phyloP scores from a whole-genome alignment of 2,888 invertebrate genomes.

The Charanyca ferruginea region DNA sequence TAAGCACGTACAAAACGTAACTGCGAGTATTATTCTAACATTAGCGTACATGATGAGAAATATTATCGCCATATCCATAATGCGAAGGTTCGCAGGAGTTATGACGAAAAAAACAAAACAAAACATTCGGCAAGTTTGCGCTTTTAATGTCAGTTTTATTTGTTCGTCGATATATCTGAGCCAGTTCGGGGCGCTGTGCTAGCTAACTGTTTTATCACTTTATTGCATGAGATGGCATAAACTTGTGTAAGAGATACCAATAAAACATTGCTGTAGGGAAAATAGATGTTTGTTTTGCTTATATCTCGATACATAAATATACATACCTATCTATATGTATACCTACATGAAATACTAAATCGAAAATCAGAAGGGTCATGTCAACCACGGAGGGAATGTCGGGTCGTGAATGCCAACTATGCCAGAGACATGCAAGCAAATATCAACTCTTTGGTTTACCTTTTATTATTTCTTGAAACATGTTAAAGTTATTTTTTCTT shows the following conservation, averaged over 20 bases:
- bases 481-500: slow-evolving; percentile 40
- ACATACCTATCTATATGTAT: not conserved
- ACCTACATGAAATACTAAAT: slow-evolving; percentile 36
- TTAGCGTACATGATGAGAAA: slow-evolving; percentile 67
- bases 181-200: slow-evolving; percentile 82
- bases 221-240: slow-evolving; percentile 89
- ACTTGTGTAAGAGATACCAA: slow-evolving; percentile 82
- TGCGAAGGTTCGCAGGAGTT: slow-evolving; percentile 69
- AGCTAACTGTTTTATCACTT: slow-evolving; percentile 90
- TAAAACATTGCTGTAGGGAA: slow-evolving; percentile 84
- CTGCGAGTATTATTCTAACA: slow-evolving; percentile 61
- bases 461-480: slow-evolving; percentile 41
- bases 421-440: slow-evolving; percentile 41
- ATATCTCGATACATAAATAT: slow-evolving; percentile 31
- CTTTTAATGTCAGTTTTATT: slow-evolving; percentile 88
- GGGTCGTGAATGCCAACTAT: slow-evolving; percentile 42
- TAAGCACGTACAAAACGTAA: slow-evolving; percentile 35
- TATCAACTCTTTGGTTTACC: slow-evolving; percentile 25
- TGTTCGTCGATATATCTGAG: slow-evolving; percentile 87
- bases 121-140: slow-evolving; percentile 86
- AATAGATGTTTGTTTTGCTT: slow-evolving; percentile 69
- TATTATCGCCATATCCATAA: slow-evolving; percentile 71
- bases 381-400: slow-evolving; percentile 44
- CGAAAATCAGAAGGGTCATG: slow-evolving; percentile 51
- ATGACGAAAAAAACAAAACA: slow-evolving; percentile 84